Evolutionary conservation across 2,797 vertebrate species (phyloP).

Genomic region (Falco rusticolus): DNA sequence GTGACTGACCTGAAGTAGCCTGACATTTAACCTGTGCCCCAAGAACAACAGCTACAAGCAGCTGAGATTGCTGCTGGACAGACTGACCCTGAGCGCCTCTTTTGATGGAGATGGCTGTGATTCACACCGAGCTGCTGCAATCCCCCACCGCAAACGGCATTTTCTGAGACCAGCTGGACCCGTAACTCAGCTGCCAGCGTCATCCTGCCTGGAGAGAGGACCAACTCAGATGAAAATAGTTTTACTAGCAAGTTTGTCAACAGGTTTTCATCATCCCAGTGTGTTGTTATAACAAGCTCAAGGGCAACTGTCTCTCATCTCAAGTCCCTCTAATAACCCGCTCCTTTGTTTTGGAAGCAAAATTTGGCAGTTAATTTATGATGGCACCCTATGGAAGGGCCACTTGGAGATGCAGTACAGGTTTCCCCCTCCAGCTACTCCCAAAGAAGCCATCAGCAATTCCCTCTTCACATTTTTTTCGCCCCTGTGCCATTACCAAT

Average conservation of each 20-base stretch:
- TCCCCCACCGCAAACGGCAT: too few species aligned
- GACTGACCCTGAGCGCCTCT: not conserved
- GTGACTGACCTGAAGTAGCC: not conserved
- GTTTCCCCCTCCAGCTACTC: not conserved
- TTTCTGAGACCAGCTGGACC: not conserved
- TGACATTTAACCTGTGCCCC: not conserved
- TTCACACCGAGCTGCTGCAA: not conserved
- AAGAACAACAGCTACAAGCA: not conserved
- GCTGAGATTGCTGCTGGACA: not conserved
- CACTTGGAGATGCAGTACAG: not conserved
- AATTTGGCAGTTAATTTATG: not conserved
- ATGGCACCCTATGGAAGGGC: not conserved
- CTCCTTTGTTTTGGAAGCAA: not conserved
- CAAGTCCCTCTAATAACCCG: not conserved
- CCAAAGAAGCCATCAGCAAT: not conserved
- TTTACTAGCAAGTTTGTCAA: not conserved
- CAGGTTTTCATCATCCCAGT: not conserved
- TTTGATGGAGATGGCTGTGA: not conserved
- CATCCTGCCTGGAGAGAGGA: not conserved
- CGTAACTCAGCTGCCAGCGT: not conserved
- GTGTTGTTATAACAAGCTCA: not conserved
- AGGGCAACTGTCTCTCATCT: not conserved
- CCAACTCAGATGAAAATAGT: accelerated
- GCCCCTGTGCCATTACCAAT: not conserved
- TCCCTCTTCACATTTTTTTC: not conserved